Evolutionary conservation across 1,140 invertebrate genomes (phyloP).

Genomic region (Agrilus planipennis): DNA sequence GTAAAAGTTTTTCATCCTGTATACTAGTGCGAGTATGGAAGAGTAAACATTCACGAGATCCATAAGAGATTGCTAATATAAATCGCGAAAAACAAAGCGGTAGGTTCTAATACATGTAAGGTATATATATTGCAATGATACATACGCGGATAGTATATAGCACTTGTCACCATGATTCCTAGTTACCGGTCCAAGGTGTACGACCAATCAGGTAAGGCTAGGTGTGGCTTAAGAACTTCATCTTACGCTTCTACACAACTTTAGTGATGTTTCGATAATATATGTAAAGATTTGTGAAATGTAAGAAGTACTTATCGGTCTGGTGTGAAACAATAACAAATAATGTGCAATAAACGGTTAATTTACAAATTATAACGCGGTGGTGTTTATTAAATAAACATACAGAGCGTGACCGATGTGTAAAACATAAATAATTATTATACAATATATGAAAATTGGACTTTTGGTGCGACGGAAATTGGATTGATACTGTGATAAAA

Average conservation of each 20-base stretch:
- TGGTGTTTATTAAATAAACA: constrained; percentile 27
- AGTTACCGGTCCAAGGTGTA: constrained; percentile 8
- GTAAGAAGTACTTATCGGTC: constrained; percentile 29
- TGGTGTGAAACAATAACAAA: constrained; percentile 32
- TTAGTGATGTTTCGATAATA: constrained; percentile 26
- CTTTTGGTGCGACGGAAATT: too few relatives aligned
- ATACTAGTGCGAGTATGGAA: too few relatives aligned
- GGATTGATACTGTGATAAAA: too few relatives aligned
- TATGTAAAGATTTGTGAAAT: constrained; percentile 27
- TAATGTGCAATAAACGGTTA: constrained; percentile 30
- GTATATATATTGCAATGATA: too few relatives aligned
- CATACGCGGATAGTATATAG: too few relatives aligned
- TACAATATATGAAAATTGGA: too few relatives aligned
- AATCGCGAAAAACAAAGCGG: too few relatives aligned
- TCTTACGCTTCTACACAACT: constrained; percentile 21
- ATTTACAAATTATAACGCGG: constrained; percentile 27
- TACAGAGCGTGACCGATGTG: constrained; percentile 21
- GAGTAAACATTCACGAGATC: too few relatives aligned
- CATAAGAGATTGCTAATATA: too few relatives aligned
- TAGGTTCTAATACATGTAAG: too few relatives aligned
- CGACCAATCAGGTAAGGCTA: constrained; percentile 17
- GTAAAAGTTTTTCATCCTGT: too few relatives aligned
- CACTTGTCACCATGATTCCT: constrained; percentile 3
- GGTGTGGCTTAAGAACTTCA: constrained; percentile 16
- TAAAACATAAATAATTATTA: constrained; percentile 2